Evolutionary conservation across 1,140 invertebrate genomes (phyloP).

Genomic region (Trichogramma pretiosum): DNA sequence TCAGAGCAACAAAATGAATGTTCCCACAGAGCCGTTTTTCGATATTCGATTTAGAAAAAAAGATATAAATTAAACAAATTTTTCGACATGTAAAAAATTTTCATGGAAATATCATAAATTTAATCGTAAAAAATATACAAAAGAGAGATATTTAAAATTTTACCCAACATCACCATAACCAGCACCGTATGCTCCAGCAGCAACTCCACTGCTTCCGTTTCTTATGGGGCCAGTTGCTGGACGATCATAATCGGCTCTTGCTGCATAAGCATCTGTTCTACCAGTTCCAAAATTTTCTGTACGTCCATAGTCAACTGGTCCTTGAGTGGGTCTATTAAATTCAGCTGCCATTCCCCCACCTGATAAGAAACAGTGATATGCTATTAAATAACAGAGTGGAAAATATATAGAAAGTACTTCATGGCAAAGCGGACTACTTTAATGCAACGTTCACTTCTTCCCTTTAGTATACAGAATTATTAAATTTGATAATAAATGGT

Average conservation of each 20-base stretch:
- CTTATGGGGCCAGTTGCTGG: constrained; percentile 40
- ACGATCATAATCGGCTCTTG: constrained; percentile 42
- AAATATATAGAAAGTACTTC: too few relatives aligned
- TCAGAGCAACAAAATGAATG: too few relatives aligned
- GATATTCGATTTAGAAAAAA: too few relatives aligned
- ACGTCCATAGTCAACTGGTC: constrained; percentile 41
- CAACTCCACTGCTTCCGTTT: constrained; percentile 40
- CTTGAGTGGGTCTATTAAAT: constrained; percentile 38
- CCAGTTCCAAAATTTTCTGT: constrained; percentile 39
- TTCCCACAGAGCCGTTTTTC: too few relatives aligned
- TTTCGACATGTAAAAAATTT: not conserved
- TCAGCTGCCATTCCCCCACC: constrained; percentile 40
- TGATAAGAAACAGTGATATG: too few relatives aligned
- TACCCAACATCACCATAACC: constrained; percentile 42
- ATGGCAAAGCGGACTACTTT: too few relatives aligned
- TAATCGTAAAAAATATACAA: not conserved
- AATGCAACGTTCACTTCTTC: too few relatives aligned
- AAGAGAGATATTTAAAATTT: constrained; percentile 20
- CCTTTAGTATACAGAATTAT: constrained; percentile 12
- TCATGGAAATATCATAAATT: not conserved
- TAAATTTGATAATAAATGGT: too few relatives aligned
- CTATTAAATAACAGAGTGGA: too few relatives aligned
- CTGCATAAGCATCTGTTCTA: constrained; percentile 38
- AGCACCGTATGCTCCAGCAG: constrained; percentile 38
- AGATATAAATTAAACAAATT: too few relatives aligned